Conservation (phyloP, 2,113 vertebrate genomes). For the Paracanthobrama guichenoti region DNA sequence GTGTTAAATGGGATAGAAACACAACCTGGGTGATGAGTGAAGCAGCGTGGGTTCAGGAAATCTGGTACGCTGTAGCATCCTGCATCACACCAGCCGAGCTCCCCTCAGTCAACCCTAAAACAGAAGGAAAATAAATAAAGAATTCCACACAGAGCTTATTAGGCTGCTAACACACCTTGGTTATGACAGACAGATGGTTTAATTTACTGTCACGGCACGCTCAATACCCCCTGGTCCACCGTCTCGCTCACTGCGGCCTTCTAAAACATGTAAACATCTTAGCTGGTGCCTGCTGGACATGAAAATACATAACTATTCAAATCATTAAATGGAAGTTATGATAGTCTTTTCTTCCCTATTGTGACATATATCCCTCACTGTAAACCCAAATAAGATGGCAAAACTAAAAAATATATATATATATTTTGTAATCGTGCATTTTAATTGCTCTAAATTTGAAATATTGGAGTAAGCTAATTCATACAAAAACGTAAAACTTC, state of each 20-base stretch:
- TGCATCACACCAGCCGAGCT: not conserved
- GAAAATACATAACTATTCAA: not conserved
- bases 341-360: too few relatives aligned
- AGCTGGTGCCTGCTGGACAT: not conserved
- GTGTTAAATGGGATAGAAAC: constrained; percentile 18
- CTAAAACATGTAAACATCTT: constrained; percentile 12
- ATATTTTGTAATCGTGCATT: too few relatives aligned
- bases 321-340: too few relatives aligned
- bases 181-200: constrained; percentile 48
- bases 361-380: too few relatives aligned
- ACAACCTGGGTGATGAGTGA: constrained; percentile 8
- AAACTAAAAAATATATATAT: too few relatives aligned
- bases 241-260: not conserved
- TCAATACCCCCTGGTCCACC: constrained; percentile 55
- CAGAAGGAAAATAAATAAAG: constrained; percentile 49
- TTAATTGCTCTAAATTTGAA: too few relatives aligned
- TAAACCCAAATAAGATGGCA: too few relatives aligned
- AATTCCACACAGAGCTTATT: constrained; percentile 63
- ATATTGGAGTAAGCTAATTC: too few relatives aligned
- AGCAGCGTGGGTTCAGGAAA: constrained; percentile 11
- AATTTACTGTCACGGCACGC: constrained; percentile 60
- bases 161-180: not conserved
- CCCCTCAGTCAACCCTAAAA: constrained; percentile 1
- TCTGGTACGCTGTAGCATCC: not conserved
- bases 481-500: too few relatives aligned